Evolutionary conservation across 2,113 vertebrate species (phyloP).

Genomic region (Dissostichus mawsoni): DNA sequence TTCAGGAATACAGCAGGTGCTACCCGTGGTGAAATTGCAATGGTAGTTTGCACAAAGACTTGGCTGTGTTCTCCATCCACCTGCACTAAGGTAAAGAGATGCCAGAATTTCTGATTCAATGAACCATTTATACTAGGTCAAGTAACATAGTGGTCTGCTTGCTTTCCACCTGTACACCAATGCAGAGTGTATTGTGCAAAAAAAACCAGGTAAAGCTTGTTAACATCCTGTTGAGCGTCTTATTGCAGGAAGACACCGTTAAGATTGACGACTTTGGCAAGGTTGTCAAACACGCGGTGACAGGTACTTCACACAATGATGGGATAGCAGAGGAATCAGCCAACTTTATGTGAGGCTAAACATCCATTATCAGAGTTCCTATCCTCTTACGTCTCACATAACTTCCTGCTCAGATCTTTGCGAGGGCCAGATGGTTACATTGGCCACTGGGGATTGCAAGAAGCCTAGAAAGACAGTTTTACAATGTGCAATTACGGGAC

Average conservation of each 20-base stretch:
- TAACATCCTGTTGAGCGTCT: conserved; percentile 15
- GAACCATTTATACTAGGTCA: conserved; percentile 62
- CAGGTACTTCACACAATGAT: conserved; percentile 55
- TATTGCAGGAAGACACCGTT: neutral
- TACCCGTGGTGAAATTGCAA: conserved; percentile 45
- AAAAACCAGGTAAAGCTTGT: conserved; percentile 11
- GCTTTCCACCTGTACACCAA: conserved; percentile 40
- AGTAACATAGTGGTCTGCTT: conserved; percentile 46
- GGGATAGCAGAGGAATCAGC: conserved; percentile 57
- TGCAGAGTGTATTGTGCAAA: neutral
- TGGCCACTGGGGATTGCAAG: conserved; percentile 77
- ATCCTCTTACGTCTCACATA: conserved; percentile 76
- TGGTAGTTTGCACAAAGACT: conserved; percentile 68
- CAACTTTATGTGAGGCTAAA: conserved; percentile 69
- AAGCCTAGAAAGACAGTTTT: conserved; percentile 77
- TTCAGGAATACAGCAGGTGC: conserved; percentile 67
- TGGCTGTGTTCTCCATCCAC: conserved; percentile 69
- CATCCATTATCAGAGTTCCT: conserved; percentile 76
- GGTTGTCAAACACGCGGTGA: conserved; percentile 25
- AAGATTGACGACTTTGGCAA: conserved; percentile 28
- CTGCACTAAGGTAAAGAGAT: conserved; percentile 69
- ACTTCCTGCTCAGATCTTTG: conserved; percentile 81
- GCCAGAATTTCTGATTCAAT: conserved; percentile 71
- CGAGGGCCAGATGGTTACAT: conserved; percentile 81
- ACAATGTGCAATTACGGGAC: conserved; percentile 79